Evolutionary conservation across 2,113 vertebrate species (phyloP), one percentile per base, ranked within the genome.

Genomic region (Morone chrysops): DNA sequence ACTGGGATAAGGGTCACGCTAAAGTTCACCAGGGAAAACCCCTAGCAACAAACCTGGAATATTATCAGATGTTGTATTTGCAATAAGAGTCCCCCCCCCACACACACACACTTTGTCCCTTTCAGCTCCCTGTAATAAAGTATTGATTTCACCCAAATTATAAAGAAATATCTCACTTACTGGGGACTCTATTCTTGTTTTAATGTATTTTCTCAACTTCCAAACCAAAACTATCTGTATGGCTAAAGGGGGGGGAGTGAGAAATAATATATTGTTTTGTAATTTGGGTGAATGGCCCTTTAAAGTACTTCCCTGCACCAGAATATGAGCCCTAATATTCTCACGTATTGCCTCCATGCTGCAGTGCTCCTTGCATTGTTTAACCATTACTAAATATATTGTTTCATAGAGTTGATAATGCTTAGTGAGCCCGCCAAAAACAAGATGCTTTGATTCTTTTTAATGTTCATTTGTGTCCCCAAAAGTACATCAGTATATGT

Each of bases 231-330:
- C 20, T 38, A 69, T 56, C 68, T 22, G 50, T 54, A 22, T 10
- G 14, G 31, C 2, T 65, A 7, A 51, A 22, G 10, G 18, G 13
- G 4, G 4, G 22, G 38, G 6, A n/a, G 41, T 70, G 17, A 71
- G 48, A 25, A 51, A n/a, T 20, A 1, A 3, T 38, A 14, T 43
- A 60, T n/a, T 45, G n/a, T 43, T 65, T 43, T 43, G 16, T 51
- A 45, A 65, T 82, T 40, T 82, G 63, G 75, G 50, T 78, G 74
- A 73, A 81, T n/a, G 16, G n/a, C 3, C 38, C 74, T 48, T 84
- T 47, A 18, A 68, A 57, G 13, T 74, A 25, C 48, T 65, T 25
- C 31, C 31, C 22, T 8, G 7, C 53, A 51, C 57, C 78, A 74
- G 63, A 83, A 69, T 22, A 61, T 17, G 22, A 61, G 16, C 43